Evolutionary conservation across 2,888 invertebrate species (phyloP), one percentile per base, ranked within the genome.

Genomic region (Uropetala carovei): DNA sequence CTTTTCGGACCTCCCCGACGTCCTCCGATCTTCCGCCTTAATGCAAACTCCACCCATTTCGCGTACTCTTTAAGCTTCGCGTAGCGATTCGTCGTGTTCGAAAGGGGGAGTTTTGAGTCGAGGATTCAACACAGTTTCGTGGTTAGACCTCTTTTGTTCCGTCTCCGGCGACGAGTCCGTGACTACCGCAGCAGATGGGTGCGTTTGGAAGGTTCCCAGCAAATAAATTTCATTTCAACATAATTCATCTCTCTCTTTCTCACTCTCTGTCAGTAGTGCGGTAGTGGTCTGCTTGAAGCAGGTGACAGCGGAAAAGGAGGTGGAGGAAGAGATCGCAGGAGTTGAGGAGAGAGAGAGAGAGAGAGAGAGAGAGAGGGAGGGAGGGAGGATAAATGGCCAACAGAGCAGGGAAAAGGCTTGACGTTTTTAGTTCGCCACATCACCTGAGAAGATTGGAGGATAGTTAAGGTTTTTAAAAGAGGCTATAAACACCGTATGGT

Each of bases 161-260:
- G 14, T 18, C 64, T 64, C 14, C 9, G 11, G 64, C 43, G 43
- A 43, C 5, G 43, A 43, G 43, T 18, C 22, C n/a, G 18, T 68
- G 64, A 68, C 68, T 68, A n/a, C 68, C 68, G 18, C 18, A 68
- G 68, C 68, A 68, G 68, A 68, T 68, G 68, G n/a, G n/a, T 68
- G 9, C 22, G n/a, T 68, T n/a, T 64, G 64, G 64, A 64, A 10
- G 64, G n/a, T 68, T 68, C 68, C 68, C 68, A 68, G 68, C n/a
- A 68, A 68, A 68, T 68, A 68, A 68, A 68, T 68, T 43, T 68
- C 68, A 18, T 68, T 68, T 68, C 68, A 68, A 68, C 68, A 68
- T 68, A 68, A 68, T 68, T 68, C 68, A 68, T 22, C 64, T 64
- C 64, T 64, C 64, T n/a, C 64, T 68, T 5, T 68, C n/a, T 68